Evolutionary conservation across 2,888 invertebrate genomes (phyloP), one percentile per base, ranked within the genome.

Genomic region (Athalia rosae): DNA sequence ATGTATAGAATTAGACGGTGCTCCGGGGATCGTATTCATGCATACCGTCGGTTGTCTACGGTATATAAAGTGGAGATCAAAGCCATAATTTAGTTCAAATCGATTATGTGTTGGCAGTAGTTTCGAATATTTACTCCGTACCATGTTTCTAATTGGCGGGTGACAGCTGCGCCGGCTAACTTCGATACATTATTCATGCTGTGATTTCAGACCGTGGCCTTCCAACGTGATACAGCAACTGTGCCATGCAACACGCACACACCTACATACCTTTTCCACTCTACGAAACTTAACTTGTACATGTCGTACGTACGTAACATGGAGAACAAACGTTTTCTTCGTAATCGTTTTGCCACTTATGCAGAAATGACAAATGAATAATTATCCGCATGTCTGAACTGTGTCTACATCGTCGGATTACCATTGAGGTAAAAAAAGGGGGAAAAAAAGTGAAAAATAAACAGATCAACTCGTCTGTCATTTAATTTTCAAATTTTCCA

Each of bases 111-210:
- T 61, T 61, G 82, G 80, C 28, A 84, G 84, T 84, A 85, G 53
- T 28, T 53, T 83, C 82, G 80, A 84, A 84, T 85, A 85, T 85
- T 85, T 84, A 83, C 83, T 82, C 83, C 83, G 81, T 82, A 79
- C 81, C 80, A 78, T 74, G 82, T 77, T 82, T 81, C 82, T 85
- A 85, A 85, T 85, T 85, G 85, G 84, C 80, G 82, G 82, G 81
- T 85, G 85, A 84, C 85, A 85, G 84, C 84, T 83, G 83, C 78
- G 79, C 50, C 77, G 8, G 48, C 64, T 78, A 76, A 58, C 58
- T 78, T 61, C 81, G 81, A 79, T 83, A 81, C 82, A 83, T 83
- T 83, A 83, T 81, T 83, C 83, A 84, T 84, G 82, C 78, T 76
- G 73, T 80, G 78, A 80, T 80, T 80, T 73, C 74, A 50, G 78